Conservation (phyloP, 2,888 invertebrate species). For the Pseudeuparius sepicola region DNA sequence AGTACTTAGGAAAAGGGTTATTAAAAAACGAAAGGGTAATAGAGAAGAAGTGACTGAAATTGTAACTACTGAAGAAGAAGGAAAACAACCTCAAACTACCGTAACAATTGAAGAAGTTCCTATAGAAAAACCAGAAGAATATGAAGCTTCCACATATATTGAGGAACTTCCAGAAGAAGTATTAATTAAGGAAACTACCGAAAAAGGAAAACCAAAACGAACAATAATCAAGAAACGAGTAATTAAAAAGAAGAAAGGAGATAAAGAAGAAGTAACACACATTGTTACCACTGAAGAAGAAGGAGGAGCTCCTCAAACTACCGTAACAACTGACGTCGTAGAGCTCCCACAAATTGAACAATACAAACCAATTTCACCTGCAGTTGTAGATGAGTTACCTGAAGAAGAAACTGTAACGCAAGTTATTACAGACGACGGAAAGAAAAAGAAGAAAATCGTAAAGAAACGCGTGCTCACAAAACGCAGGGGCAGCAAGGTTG, state of each 20-base stretch:
- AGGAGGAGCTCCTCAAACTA: slow-evolving; percentile 37
- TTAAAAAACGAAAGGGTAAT: slow-evolving; percentile 37
- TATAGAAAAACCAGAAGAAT: slow-evolving; percentile 30
- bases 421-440: too few species aligned
- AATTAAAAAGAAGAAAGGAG: slow-evolving; percentile 37
- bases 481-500: slow-evolving; percentile 29
- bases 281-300: slow-evolving; percentile 42
- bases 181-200: slow-evolving; percentile 30
- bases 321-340: slow-evolving; percentile 36
- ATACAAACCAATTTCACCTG: slow-evolving; percentile 23
- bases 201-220: slow-evolving; percentile 38
- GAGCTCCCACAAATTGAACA: slow-evolving; percentile 28
- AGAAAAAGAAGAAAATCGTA: slow-evolving; percentile 35
- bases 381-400: slow-evolving; percentile 24
- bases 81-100: slow-evolving; percentile 30
- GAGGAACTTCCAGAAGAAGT: slow-evolving; percentile 20
- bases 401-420: slow-evolving; percentile 15
- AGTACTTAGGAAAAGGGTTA: slow-evolving; percentile 36
- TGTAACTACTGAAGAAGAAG: slow-evolving; percentile 28
- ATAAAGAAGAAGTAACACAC: slow-evolving; percentile 33
- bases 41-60: slow-evolving; percentile 34
- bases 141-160: slow-evolving; percentile 16
- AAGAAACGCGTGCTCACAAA: slow-evolving; percentile 34
- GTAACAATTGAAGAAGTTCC: slow-evolving; percentile 32
- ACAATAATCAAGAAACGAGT: slow-evolving; percentile 36